Percentiles rank a stretch among this genome's conserved stretches.
Evolutionary conservation across 2,888 invertebrate genomes (phyloP).

Genomic region (Drosophila cognata): DNA sequence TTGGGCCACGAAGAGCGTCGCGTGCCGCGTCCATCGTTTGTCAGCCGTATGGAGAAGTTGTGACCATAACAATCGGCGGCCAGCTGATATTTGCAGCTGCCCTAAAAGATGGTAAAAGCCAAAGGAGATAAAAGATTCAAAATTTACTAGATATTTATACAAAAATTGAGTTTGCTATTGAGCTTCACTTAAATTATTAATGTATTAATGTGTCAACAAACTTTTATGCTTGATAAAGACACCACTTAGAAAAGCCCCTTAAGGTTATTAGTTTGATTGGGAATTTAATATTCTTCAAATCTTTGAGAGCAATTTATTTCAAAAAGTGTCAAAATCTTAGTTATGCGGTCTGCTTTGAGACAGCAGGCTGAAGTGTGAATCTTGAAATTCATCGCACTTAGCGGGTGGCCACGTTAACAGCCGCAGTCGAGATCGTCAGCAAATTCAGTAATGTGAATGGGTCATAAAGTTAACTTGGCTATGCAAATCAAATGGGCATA

Average conservation of each 20-base stretch:
- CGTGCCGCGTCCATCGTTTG: constrained; percentile 92
- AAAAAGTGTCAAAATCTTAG: no score
- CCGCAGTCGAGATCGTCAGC: constrained; percentile 7
- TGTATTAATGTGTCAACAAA: no score
- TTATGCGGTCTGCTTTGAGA: background rate
- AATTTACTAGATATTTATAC: background rate
- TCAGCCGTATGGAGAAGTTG: constrained; percentile 94
- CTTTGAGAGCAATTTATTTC: background rate
- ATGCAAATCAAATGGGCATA: constrained; percentile 47
- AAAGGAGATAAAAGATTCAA: background rate
- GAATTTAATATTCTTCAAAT: background rate
- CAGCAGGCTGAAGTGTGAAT: background rate
- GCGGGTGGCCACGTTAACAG: constrained; percentile 33
- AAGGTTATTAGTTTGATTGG: background rate
- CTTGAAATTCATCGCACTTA: constrained; percentile 15
- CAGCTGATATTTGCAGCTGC: constrained; percentile 95
- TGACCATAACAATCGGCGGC: constrained; percentile 92
- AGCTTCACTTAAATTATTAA: background rate
- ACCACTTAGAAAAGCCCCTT: background rate
- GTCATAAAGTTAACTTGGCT: constrained; percentile 43
- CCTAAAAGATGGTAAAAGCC: constrained; percentile 23
- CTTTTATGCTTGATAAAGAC: background rate
- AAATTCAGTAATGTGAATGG: constrained; percentile 37
- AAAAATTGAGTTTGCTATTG: background rate
- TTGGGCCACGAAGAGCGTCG: constrained; percentile 96